A percentile compares a stretch with the other conserved stretches of the same genome.
Conservation (phyloP, 2,797 vertebrate species). For the Halcyon badia region DNA sequence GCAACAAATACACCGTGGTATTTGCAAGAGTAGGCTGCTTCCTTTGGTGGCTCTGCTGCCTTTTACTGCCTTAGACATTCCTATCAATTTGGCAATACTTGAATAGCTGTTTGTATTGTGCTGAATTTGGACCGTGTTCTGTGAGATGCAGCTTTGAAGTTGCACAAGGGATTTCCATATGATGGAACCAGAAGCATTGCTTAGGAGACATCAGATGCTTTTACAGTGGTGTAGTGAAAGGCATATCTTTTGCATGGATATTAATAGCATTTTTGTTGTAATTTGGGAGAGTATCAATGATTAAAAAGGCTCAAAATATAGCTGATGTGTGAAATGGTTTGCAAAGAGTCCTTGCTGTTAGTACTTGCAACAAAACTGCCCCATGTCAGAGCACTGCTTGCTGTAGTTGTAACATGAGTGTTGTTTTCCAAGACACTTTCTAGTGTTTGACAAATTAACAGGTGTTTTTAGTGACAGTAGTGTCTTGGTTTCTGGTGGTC, state of each 20-base stretch:
- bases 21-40: neutral
- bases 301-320: neutral
- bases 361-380: neutral
- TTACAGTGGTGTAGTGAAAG: neutral
- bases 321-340: neutral
- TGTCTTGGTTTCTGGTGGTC: neutral
- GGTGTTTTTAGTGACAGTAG: neutral
- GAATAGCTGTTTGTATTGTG: neutral
- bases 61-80: neutral
- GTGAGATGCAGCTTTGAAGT: neutral
- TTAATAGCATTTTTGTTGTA: neutral
- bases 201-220: neutral
- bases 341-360: rapidly evolving
- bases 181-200: neutral
- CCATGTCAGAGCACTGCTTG: neutral
- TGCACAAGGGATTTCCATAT: neutral
- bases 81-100: neutral
- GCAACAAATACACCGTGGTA: rapidly evolving
- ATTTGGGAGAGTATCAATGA: neutral
- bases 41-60: neutral
- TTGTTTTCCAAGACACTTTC: neutral
- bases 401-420: neutral
- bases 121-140: neutral
- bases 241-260: rapidly evolving
- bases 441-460: neutral